Evolutionary conservation across 92 coral and sea anemone species (phyloP).

Genomic region (Actinostola sp.): DNA sequence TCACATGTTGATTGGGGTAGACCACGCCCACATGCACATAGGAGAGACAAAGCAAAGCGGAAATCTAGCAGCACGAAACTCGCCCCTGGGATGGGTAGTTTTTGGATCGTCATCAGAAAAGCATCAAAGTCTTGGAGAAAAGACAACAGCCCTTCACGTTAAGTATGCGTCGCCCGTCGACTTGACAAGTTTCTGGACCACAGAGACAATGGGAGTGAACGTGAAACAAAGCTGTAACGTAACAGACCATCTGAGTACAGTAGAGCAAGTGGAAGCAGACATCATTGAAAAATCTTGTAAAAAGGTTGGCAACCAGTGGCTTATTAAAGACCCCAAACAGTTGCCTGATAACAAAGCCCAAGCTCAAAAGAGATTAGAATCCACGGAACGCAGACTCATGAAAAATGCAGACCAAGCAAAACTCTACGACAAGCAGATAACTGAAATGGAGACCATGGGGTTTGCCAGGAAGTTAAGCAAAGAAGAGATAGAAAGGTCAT

Average conservation of each 20-base stretch:
- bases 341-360: slow-evolving; percentile 45
- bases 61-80: slow-evolving; percentile 50
- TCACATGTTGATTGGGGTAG: slow-evolving; percentile 62
- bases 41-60: slow-evolving; percentile 48
- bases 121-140: slow-evolving; percentile 2
- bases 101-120: slow-evolving; percentile 48
- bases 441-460: slow-evolving; percentile 48
- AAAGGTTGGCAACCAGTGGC: slow-evolving; percentile 47
- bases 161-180: slow-evolving; percentile 36
- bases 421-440: slow-evolving; percentile 41
- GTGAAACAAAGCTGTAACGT: slow-evolving; percentile 7
- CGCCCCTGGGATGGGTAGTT: slow-evolving; percentile 69
- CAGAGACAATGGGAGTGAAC: slow-evolving; percentile 61
- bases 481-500: slow-evolving; percentile 34
- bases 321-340: slow-evolving; percentile 24
- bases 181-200: slow-evolving; percentile 59
- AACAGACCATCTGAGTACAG: slow-evolving; percentile 18
- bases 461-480: slow-evolving; percentile 30
- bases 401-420: slow-evolving; percentile 20
- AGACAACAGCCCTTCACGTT: slow-evolving; percentile 34
- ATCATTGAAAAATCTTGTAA: slow-evolving; percentile 41
- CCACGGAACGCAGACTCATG: slow-evolving; percentile 35
- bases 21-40: slow-evolving; percentile 59
- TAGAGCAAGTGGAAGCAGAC: slow-evolving; percentile 35
- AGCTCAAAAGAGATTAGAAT: slow-evolving; percentile 28